Base-by-base conservation (phyloP, 1,140 invertebrate genomes). In the Galendromus occidentalis region DNA sequence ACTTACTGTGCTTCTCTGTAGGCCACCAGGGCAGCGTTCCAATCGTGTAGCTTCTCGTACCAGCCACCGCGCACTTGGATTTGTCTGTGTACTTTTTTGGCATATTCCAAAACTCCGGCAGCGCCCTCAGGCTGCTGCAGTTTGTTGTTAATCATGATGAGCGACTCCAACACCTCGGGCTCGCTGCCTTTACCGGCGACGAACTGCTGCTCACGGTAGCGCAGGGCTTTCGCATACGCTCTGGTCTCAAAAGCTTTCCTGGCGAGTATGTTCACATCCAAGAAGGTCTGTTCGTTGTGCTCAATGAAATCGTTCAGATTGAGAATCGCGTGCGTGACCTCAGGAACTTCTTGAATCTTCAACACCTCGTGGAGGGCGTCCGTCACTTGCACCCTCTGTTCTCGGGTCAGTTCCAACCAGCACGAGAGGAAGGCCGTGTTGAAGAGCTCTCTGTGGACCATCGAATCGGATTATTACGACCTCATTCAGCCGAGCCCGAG, bases 301-400 rank as follows among this genome's bases (percentile, higher is more conserved):
- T 98, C 95, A 91, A 98, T 97, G 71, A 99, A 99, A 77, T 99
- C 95, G 0, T 93, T 93, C 29, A 99, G 78, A 77, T 98, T 99
- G 1, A 99, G 78, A 66, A 99, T 87, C 0, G 93, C 94, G 73
- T 98, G 94, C 0, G 93, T 97, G 33, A 98, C 86, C 76, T 99
- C 96, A 0, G 93, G 89, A 63, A 95, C 82, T 73, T 97, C 91
- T 14, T 92, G 90, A 1, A 91, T 87, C 51, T 85, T 86, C 0
- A 98, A 74, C 0, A 93, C 93, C 74, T 92, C 85, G 70, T 92
- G 85, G 0, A 99, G 74, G 7, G 86, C 89, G 63, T 83, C 79
- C 2, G 95, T 86, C 0, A 99, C 77, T 59, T 84, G 80, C 7
- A 41, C 25, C 70, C 93, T 87, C 45, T 89, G 84, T 0, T 80